Percentiles rank a stretch among this genome's conserved stretches.
Conservation (phyloP, 2,113 vertebrate genomes). For the Podiceps cristatus region DNA sequence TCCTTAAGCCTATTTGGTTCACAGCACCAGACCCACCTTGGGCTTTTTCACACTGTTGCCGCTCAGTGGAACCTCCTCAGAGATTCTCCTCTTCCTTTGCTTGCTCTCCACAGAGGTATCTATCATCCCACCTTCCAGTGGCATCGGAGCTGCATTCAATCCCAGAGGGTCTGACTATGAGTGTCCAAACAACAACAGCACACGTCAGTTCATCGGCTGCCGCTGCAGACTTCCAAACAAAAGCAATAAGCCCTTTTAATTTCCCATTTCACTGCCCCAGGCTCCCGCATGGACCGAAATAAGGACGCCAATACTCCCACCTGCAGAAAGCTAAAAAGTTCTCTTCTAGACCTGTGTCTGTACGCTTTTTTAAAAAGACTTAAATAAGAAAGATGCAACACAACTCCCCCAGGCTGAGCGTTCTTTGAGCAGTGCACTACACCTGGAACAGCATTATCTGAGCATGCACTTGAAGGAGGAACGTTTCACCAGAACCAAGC, state of each 20-base stretch:
- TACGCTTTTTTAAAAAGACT: not conserved
- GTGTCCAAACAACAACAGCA: slow-evolving; percentile 6
- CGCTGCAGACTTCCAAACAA: rapidly evolving
- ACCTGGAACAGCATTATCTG: not conserved
- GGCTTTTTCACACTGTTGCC: slow-evolving; percentile 88
- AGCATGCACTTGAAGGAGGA: not conserved
- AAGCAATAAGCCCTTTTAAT: not conserved
- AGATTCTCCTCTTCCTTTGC: slow-evolving; percentile 87
- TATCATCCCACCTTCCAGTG: slow-evolving; percentile 80
- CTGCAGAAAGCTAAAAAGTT: not conserved
- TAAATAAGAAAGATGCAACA: not conserved
- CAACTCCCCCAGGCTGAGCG: not conserved
- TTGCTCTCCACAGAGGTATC: slow-evolving; percentile 86
- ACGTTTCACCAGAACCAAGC: not conserved
- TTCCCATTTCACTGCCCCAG: not conserved
- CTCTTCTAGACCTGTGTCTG: not conserved
- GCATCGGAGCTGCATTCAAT: slow-evolving; percentile 89
- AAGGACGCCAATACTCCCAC: not conserved
- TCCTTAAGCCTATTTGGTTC: not conserved
- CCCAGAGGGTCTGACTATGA: slow-evolving; percentile 94
- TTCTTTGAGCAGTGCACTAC: not conserved
- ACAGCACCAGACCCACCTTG: slow-evolving; percentile 76
- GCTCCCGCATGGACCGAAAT: not conserved
- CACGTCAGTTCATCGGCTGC: not conserved
- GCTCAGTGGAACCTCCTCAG: slow-evolving; percentile 85